phyloP scores from a whole-genome alignment of 2,888 invertebrate species.

The Eugnorisma glareosa region DNA sequence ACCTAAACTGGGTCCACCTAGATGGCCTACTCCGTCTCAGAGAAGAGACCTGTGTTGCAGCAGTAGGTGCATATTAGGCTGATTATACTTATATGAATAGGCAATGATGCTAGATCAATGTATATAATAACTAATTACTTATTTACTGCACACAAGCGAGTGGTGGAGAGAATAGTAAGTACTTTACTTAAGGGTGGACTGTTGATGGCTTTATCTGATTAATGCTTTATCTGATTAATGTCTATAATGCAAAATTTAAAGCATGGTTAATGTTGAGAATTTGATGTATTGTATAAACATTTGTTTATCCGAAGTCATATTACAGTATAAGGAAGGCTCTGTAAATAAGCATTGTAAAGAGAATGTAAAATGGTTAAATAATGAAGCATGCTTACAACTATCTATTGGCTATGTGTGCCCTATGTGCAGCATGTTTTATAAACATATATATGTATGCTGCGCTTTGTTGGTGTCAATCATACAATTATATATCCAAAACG shows the following conservation, averaged over 20 bases:
- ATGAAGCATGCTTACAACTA: constrained; percentile 32
- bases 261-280: constrained; percentile 40
- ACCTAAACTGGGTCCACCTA: background rate
- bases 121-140: constrained; percentile 69
- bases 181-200: constrained; percentile 68
- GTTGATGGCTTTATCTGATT: constrained; percentile 66
- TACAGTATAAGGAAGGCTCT: background rate
- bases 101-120: constrained; percentile 1
- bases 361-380: background rate
- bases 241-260: constrained; percentile 22
- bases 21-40: background rate
- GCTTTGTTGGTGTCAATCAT: constrained; percentile 34
- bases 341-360: background rate
- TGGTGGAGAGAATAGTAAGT: constrained; percentile 89
- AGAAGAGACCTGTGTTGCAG: background rate
- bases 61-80: background rate
- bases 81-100: background rate
- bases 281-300: background rate
- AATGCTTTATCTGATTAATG: constrained; percentile 63
- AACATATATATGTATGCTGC: background rate
- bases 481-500: constrained; percentile 24
- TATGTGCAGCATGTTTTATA: constrained; percentile 29
- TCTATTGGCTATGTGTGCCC: constrained; percentile 23
- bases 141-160: constrained; percentile 87
- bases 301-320: background rate